Evolutionary conservation across 2,113 vertebrate genomes (phyloP).

Genomic region (Onychostoma macrolepis): DNA sequence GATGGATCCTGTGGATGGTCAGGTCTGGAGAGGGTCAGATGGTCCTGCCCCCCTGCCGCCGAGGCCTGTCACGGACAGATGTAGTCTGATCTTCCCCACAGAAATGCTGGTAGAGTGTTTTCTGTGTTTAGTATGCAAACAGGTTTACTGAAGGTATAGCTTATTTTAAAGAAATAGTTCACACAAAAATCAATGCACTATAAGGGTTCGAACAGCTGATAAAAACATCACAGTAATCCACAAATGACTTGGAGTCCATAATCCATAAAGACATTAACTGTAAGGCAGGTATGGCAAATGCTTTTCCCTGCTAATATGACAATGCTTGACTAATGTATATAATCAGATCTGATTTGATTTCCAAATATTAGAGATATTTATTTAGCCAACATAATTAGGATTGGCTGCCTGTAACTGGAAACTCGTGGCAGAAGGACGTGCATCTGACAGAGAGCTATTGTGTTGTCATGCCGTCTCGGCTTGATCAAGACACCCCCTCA

Average conservation of each 20-base stretch:
- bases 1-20: conserved; percentile 49
- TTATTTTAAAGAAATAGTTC: not conserved
- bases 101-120: conserved; percentile 19
- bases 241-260: not conserved
- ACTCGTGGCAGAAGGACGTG: not conserved
- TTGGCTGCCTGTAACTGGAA: not conserved
- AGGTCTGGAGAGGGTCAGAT: conserved; percentile 52
- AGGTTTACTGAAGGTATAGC: not conserved
- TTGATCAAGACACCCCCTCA: conserved; percentile 26
- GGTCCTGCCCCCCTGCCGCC: conserved; percentile 41
- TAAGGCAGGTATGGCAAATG: not conserved
- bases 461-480: not conserved
- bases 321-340: not conserved
- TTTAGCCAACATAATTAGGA: not conserved
- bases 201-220: not conserved
- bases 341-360: not conserved
- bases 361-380: conserved; percentile 3
- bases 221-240: not conserved
- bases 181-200: not conserved
- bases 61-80: conserved; percentile 53
- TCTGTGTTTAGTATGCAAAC: not conserved
- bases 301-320: not conserved
- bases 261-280: not conserved
- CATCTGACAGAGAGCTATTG: conserved; percentile 27
- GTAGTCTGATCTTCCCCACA: conserved; percentile 52